Percentiles rank a stretch among this genome's conserved stretches.
Conservation (phyloP, 2,888 invertebrate genomes). For the Meiosimyza platycephala region DNA sequence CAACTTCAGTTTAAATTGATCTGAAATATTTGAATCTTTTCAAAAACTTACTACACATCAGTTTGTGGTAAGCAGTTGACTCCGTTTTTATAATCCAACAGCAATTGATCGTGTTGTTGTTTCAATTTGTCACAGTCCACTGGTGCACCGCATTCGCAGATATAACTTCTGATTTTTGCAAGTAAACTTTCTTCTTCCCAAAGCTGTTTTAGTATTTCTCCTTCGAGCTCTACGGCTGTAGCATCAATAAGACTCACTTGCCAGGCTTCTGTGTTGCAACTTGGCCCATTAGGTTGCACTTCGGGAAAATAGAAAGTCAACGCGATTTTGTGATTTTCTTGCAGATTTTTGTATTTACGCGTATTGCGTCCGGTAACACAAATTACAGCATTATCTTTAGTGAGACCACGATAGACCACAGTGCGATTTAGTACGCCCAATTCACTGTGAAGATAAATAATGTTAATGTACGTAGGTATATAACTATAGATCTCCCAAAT, state of each 20-base stretch:
- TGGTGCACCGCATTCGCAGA: constrained; percentile 60
- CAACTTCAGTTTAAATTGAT: no score
- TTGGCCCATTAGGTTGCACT: constrained; percentile 17
- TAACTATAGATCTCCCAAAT: background rate
- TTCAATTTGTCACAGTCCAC: constrained; percentile 49
- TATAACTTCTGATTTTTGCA: constrained; percentile 57
- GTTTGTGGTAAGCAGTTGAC: constrained; percentile 51
- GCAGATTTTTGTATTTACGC: constrained; percentile 58
- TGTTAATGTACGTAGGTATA: background rate
- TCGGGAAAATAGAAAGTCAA: constrained; percentile 53
- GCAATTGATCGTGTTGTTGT: constrained; percentile 50
- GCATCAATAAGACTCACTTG: constrained; percentile 60
- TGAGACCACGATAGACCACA: constrained; percentile 58
- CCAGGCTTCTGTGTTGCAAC: constrained; percentile 45
- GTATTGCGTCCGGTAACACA: constrained; percentile 60
- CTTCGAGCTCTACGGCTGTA: constrained; percentile 54
- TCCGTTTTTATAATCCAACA: constrained; percentile 47
- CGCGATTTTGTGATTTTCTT: constrained; percentile 53
- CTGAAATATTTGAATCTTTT: background rate
- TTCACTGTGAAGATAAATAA: constrained; percentile 48
- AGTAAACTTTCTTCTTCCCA: constrained; percentile 58
- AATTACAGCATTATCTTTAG: constrained; percentile 50
- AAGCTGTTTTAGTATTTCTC: constrained; percentile 47
- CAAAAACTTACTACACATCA: constrained; percentile 54
- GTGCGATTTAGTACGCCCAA: constrained; percentile 60